Percentiles rank a stretch among this genome's conserved stretches.
Evolutionary conservation across 1,140 invertebrate species (phyloP).

Genomic region (Brachionus calyciflorus): DNA sequence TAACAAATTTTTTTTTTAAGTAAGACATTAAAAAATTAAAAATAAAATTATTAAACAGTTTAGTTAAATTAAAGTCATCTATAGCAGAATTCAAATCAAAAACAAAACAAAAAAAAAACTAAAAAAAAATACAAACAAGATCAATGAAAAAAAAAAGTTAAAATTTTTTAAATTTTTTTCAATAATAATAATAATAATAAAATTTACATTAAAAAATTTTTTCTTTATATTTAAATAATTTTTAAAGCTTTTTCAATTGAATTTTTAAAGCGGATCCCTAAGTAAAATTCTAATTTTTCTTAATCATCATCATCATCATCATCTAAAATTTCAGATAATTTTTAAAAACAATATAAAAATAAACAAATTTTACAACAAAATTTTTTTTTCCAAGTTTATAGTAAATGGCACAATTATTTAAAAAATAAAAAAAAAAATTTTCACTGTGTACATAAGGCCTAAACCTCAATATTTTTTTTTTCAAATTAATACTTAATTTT

Average conservation of each 20-base stretch:
- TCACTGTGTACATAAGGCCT: slow-evolving; percentile 9
- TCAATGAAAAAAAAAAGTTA: slow-evolving; percentile 2
- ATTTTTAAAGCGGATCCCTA: no score
- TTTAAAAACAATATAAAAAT: neutral
- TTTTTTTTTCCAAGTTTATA: neutral
- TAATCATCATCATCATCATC: neutral
- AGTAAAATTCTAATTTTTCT: no score
- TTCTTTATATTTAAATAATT: neutral
- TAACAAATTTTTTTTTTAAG: no score
- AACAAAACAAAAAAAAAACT: slow-evolving; percentile 1
- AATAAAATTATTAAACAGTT: no score
- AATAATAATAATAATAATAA: neutral
- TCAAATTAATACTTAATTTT: slow-evolving; percentile 9
- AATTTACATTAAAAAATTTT: slow-evolving; percentile 23
- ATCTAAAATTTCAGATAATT: neutral
- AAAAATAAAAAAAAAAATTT: slow-evolving; percentile 28
- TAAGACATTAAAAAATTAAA: no score
- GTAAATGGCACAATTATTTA: slow-evolving; percentile 34
- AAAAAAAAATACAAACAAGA: slow-evolving; percentile 6
- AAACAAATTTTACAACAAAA: slow-evolving; percentile 39
- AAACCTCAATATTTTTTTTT: neutral
- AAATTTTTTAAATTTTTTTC: neutral
- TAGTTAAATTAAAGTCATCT: neutral
- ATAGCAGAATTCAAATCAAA: neutral
- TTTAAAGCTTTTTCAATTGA: no score